Evolutionary conservation across 2,797 vertebrate genomes (phyloP), one percentile per base, ranked within the genome.

Genomic region (Clarias pachynema): DNA sequence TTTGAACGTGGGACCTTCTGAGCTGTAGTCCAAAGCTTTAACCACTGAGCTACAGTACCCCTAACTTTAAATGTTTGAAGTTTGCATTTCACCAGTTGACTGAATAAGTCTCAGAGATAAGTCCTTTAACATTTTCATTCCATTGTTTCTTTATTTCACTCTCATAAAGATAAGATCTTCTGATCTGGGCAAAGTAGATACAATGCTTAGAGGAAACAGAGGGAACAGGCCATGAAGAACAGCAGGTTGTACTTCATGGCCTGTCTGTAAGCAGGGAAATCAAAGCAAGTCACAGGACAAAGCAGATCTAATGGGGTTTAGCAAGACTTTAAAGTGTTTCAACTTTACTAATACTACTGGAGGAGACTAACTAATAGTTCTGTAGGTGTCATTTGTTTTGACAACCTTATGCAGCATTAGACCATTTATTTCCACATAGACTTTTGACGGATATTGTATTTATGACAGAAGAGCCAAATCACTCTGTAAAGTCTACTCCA

Each of bases 101-200:
- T 77, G 49, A 77, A 77, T 77, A 20, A 22, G 56, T 22, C 31
- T 62, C 18, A 24, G 56, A 79, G 18, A 37, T 34, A 8, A 77
- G 56, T 60, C 2, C 3, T 5, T 59, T 1, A 31, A 78, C 56
- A 12, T 78, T 78, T 78, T 24, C 24, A 78, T 34, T 59, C 24
- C 56, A 79, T 53, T 79, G 57, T 62, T 62, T 60, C 20, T 79
- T 60, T 62, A 34, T n/a, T 65, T 18, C 60, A 63, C 15, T 66
- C 6, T 44, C 9, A 49, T 53, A 79, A 79, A 65, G 26, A 80
- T 18, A 66, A 81, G 59, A 37, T 20, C 16, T 65, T 81, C 40
- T 20, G 37, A 53, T 49, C n/a, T 81, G n/a, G 40, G 29, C 24
- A 81, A 49, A 66, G 53, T 31, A 20, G n/a, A 20, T 66, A 65